These are phyloP conservation scores for Eucera pruinosa DNA, from an alignment of 2,888 invertebrate species.

Conservation along the genomic window DNA sequence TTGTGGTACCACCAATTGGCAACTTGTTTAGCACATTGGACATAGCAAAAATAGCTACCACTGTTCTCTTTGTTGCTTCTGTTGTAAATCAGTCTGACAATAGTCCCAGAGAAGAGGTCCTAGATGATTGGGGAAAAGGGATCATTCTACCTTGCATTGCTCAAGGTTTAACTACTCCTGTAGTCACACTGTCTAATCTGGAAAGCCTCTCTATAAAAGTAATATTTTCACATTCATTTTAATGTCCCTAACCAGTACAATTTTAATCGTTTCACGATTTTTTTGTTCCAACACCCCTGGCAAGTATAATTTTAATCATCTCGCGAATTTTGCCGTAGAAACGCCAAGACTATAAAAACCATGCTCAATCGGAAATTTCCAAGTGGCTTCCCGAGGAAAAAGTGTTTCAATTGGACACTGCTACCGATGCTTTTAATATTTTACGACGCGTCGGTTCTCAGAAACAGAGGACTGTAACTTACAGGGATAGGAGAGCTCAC, in stretches of 20 bases:
- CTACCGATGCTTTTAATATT: conserved; percentile 90
- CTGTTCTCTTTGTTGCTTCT: conserved; percentile 91
- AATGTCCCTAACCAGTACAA: not conserved
- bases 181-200: conserved; percentile 90
- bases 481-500: conserved; percentile 93
- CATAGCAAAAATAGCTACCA: conserved; percentile 94
- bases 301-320: not conserved
- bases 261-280: conserved; percentile 6
- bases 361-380: conserved; percentile 87
- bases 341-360: conserved; percentile 88
- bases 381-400: conserved; percentile 94
- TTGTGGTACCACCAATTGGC: conserved; percentile 90
- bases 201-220: conserved; percentile 90
- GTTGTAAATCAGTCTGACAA: conserved; percentile 86
- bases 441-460: conserved; percentile 92
- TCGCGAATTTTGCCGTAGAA: conserved; percentile 83
- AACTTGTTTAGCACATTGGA: conserved; percentile 92
- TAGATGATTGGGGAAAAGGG: conserved; percentile 92
- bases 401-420: conserved; percentile 90
- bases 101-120: conserved; percentile 86
- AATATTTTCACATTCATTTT: not conserved
- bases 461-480: conserved; percentile 90
- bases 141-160: conserved; percentile 91
- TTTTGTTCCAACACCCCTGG: too few relatives aligned
- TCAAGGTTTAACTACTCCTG: conserved; percentile 93